phyloP scores from a whole-genome alignment of 2,888 invertebrate species.

The Archaeoteleia sp. region DNA sequence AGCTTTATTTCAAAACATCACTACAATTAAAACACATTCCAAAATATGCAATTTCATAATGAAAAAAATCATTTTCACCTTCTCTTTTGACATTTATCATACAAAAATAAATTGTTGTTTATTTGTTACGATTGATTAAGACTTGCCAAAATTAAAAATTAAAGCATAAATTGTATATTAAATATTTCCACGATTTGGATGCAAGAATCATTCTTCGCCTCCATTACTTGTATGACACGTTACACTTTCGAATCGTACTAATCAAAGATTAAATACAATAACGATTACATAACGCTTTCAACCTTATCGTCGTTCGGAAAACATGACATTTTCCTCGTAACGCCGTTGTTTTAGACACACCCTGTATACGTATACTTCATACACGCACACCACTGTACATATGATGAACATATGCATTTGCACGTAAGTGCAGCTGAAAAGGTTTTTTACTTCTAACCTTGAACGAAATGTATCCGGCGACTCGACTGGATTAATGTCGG shows the following conservation, averaged over 20 bases:
- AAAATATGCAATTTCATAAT: too few species aligned
- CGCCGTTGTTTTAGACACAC: conserved; percentile 52
- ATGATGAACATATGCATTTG: conserved; percentile 42
- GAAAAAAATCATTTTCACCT: too few species aligned
- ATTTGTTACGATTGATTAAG: too few species aligned
- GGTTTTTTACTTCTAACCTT: conserved; percentile 74
- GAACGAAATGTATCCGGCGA: conserved; percentile 74
- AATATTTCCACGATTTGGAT: too few species aligned
- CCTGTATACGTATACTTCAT: conserved; percentile 39
- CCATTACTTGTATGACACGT: too few species aligned
- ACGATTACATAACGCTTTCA: conserved; percentile 22
- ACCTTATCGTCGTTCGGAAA: conserved; percentile 22
- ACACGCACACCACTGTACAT: conserved; percentile 14
- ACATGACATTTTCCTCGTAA: conserved; percentile 37
- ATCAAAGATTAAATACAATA: conserved; percentile 30
- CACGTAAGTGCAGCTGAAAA: conserved; percentile 70
- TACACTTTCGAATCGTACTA: conserved; percentile 11
- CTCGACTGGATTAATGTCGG: conserved; percentile 59
- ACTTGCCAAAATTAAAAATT: too few species aligned
- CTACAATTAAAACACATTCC: too few species aligned
- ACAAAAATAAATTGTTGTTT: too few species aligned
- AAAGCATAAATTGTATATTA: too few species aligned
- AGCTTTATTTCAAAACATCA: too few species aligned
- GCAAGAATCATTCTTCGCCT: too few species aligned
- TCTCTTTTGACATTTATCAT: too few species aligned